Evolutionary conservation across 2,797 vertebrate species (phyloP).

Genomic region (Agapornis canus): DNA sequence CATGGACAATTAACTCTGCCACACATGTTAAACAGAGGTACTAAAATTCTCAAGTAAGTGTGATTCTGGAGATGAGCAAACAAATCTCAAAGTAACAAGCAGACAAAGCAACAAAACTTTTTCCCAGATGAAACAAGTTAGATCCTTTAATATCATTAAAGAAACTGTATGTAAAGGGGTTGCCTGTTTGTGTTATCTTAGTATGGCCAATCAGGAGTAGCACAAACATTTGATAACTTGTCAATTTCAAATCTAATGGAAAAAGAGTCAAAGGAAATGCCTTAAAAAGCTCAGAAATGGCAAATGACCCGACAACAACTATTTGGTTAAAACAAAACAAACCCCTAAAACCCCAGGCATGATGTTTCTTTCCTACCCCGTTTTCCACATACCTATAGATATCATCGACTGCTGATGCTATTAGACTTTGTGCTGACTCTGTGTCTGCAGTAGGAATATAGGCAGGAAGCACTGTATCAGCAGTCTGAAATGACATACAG

Average conservation of each 20-base stretch:
- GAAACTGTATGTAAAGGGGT: neutral
- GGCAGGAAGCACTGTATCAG: constrained; percentile 72
- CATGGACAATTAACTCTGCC: neutral
- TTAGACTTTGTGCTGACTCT: constrained; percentile 79
- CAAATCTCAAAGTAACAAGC: neutral
- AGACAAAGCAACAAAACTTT: neutral
- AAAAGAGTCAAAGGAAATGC: neutral
- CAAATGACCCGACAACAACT: neutral
- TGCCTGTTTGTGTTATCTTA: neutral
- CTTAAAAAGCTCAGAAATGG: neutral
- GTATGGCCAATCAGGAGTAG: neutral
- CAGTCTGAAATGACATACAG: constrained; percentile 68
- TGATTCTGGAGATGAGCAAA: neutral
- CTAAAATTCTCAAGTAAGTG: neutral
- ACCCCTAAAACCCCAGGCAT: accelerated
- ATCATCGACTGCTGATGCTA: constrained; percentile 62
- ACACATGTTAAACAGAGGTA: neutral
- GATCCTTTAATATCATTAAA: neutral
- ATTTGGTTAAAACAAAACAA: neutral
- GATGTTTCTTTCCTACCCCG: neutral
- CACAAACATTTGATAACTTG: neutral
- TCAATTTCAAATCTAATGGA: neutral
- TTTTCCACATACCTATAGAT: constrained; percentile 43
- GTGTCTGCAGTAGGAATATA: constrained; percentile 75
- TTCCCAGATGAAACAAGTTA: neutral